Evolutionary conservation across 1,140 invertebrate species (phyloP).

Genomic region (Philotrypesis tridentata): DNA sequence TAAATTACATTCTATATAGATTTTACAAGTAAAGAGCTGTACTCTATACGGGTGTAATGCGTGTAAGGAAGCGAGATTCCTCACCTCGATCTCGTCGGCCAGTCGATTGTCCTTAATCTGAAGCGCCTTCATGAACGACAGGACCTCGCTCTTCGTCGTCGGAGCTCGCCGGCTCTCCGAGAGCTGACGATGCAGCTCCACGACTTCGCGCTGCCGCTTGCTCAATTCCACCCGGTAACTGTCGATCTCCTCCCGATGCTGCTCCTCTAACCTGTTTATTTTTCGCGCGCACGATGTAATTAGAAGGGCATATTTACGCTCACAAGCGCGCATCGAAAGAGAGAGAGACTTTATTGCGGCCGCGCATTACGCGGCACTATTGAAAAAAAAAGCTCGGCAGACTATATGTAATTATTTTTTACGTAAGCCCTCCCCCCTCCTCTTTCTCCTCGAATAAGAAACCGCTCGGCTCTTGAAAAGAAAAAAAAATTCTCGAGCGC

Average conservation of each 20-base stretch:
- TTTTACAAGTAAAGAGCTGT: too few relatives aligned
- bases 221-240: slow-evolving; percentile 73
- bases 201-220: slow-evolving; percentile 70
- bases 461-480: too few relatives aligned
- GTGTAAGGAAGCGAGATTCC: neutral
- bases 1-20: too few relatives aligned
- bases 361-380: too few relatives aligned
- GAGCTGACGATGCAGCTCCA: slow-evolving; percentile 64
- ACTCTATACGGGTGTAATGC: too few relatives aligned
- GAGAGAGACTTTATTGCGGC: too few relatives aligned
- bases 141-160: slow-evolving; percentile 25
- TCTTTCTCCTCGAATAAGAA: too few relatives aligned
- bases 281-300: neutral
- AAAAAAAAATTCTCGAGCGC: too few relatives aligned
- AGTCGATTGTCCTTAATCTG: slow-evolving; percentile 59
- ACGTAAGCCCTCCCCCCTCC: neutral
- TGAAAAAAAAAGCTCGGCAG: too few relatives aligned
- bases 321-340: too few relatives aligned
- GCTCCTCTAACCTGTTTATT: slow-evolving; percentile 68
- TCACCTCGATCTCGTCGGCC: slow-evolving; percentile 47
- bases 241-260: slow-evolving; percentile 72
- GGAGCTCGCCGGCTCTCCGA: slow-evolving; percentile 61
- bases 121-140: slow-evolving; percentile 68
- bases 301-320: neutral
- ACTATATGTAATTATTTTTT: neutral